Percentiles rank a stretch among this genome's conserved stretches.
Conservation (phyloP, 1,140 invertebrate species). For the Drosophila hydei region DNA sequence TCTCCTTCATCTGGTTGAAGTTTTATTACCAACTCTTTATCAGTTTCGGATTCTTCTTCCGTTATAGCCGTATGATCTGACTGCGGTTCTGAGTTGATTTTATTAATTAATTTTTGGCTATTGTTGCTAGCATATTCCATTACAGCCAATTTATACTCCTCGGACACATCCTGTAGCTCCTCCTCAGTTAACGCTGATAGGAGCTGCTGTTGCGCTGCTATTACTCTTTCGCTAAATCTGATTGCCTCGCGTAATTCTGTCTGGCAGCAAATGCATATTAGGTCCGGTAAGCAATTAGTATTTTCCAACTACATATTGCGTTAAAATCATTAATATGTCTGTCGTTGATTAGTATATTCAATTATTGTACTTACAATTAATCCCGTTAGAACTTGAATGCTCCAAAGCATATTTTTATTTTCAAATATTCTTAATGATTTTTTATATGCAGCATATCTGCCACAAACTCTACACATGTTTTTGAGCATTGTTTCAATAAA, state of each 20-base stretch:
- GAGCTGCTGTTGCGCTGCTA: constrained; percentile 47
- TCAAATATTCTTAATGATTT: constrained; percentile 51
- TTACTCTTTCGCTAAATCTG: constrained; percentile 47
- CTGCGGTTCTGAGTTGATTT: neutral
- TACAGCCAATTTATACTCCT: constrained; percentile 27
- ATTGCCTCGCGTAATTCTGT: constrained; percentile 43
- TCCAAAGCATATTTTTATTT: constrained; percentile 39
- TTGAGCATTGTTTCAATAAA: constrained; percentile 42
- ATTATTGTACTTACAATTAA: constrained; percentile 31
- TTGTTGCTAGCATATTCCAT: constrained; percentile 11
- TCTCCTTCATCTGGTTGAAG: constrained; percentile 6
- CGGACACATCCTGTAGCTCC: constrained; percentile 26
- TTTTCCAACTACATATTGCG: constrained; percentile 37
- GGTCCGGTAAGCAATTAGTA: constrained; percentile 31
- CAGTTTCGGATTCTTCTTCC: neutral
- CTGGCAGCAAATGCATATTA: constrained; percentile 56
- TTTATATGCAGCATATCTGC: constrained; percentile 34
- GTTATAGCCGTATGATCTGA: neutral
- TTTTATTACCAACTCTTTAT: constrained; percentile 14
- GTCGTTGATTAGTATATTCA: neutral
- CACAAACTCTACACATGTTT: constrained; percentile 52
- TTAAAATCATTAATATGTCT: neutral
- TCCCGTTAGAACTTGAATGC: constrained; percentile 52
- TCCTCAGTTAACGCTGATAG: constrained; percentile 29
- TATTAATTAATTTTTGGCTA: neutral